Percentiles rank a stretch among this genome's conserved stretches.
Conservation (phyloP, 2,113 vertebrate species). For the Azemiops feae region DNA sequence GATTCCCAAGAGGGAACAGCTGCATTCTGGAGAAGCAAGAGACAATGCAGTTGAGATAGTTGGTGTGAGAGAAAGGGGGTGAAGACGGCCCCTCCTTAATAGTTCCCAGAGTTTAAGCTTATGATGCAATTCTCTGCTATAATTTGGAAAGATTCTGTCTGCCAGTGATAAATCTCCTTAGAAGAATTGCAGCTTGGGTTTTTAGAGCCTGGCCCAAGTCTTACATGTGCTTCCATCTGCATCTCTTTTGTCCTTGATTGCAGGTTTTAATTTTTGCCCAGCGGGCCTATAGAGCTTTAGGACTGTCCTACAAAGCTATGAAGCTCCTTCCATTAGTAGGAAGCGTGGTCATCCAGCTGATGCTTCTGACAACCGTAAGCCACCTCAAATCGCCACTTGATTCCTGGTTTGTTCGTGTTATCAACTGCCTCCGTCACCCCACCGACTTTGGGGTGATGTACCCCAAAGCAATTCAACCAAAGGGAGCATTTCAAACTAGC, state of each 20-base stretch:
- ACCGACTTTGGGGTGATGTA: neutral
- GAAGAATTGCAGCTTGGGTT: neutral
- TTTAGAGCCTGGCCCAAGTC: neutral
- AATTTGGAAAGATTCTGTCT: neutral
- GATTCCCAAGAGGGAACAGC: no score
- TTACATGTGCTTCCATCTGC: neutral
- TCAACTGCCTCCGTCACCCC: neutral
- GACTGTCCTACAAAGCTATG: accelerated
- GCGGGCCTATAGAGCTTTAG: neutral
- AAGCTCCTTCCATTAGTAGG: neutral
- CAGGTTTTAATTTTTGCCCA: neutral
- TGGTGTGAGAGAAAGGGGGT: no score
- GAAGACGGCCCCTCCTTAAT: no score
- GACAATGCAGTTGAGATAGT: no score
- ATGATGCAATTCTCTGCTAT: neutral
- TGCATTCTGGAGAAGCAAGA: no score
- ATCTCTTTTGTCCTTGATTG: neutral
- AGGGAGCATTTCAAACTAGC: neutral
- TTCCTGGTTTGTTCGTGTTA: neutral
- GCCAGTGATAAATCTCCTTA: neutral
- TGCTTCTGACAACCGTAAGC: neutral
- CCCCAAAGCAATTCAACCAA: neutral
- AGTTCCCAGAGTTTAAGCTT: no score
- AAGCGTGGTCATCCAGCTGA: neutral
- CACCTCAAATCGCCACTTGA: neutral